phyloP scores from a whole-genome alignment of 2,113 vertebrate genomes.

The Neofelis nebulosa region DNA sequence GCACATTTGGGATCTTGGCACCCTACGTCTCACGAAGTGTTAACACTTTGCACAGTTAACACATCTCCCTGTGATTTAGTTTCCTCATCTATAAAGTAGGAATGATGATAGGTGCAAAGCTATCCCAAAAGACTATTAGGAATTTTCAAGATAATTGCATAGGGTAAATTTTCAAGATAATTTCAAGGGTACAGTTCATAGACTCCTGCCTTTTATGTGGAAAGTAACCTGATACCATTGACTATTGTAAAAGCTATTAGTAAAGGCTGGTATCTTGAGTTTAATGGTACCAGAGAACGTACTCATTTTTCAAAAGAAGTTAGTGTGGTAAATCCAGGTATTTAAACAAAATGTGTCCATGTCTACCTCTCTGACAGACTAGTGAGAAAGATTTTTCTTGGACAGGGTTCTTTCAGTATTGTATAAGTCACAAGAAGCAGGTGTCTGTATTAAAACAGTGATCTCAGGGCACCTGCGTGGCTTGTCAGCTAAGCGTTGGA shows the following conservation, averaged over 20 bases:
- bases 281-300: background rate
- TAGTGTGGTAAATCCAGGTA: background rate
- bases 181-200: background rate
- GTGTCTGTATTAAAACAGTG: background rate
- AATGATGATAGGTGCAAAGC: background rate
- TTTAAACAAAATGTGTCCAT: background rate
- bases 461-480: background rate
- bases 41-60: background rate
- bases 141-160: background rate
- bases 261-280: background rate
- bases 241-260: background rate
- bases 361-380: background rate
- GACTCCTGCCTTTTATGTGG: background rate
- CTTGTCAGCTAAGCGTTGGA: too few species aligned
- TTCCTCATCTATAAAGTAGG: background rate
- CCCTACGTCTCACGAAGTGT: background rate
- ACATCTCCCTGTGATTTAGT: background rate
- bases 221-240: background rate
- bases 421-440: background rate
- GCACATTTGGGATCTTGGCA: too few species aligned
- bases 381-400: background rate
- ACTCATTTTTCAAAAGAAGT: background rate
- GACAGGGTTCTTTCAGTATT: background rate
- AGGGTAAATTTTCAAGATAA: too few species aligned
- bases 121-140: background rate